phyloP scores from a whole-genome alignment of 2,797 vertebrate genomes.

The Diplodus puntazzo region DNA sequence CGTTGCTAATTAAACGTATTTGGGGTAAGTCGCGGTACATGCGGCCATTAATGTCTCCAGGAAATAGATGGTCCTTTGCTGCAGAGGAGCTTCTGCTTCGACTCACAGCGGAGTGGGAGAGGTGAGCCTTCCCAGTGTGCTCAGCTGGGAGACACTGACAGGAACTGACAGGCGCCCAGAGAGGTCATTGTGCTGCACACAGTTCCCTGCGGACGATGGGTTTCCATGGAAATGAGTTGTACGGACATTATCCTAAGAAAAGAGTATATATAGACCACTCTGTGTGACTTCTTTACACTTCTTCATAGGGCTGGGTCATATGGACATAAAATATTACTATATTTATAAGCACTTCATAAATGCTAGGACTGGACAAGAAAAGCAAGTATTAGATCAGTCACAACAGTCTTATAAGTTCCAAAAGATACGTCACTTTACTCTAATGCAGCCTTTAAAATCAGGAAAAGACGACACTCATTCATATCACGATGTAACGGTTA shows the following conservation, averaged over 20 bases:
- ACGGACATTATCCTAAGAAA: conserved; percentile 6
- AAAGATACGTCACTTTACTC: too few relatives aligned
- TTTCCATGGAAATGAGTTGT: conserved; percentile 74
- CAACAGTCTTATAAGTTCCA: too few relatives aligned
- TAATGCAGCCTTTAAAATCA: too few relatives aligned
- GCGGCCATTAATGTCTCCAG: conserved; percentile 36
- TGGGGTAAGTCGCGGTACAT: conserved; percentile 12
- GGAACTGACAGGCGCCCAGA: conserved; percentile 69
- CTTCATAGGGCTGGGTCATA: neutral
- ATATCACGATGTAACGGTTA: too few relatives aligned
- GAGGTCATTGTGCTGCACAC: conserved; percentile 71
- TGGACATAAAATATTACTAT: too few relatives aligned
- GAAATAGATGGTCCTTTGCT: conserved; percentile 6
- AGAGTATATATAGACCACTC: neutral
- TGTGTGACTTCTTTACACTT: neutral
- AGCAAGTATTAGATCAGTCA: too few relatives aligned
- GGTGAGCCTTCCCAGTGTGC: conserved; percentile 54
- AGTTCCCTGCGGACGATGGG: conserved; percentile 61
- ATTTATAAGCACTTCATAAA: too few relatives aligned
- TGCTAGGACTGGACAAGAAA: too few relatives aligned
- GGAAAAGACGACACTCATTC: too few relatives aligned
- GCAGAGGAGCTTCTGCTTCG: conserved; percentile 25
- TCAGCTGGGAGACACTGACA: conserved; percentile 69
- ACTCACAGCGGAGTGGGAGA: conserved; percentile 30
- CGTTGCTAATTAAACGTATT: conserved; percentile 40